Conservation (phyloP, 1,140 invertebrate species). For the Charaxes varanes region DNA sequence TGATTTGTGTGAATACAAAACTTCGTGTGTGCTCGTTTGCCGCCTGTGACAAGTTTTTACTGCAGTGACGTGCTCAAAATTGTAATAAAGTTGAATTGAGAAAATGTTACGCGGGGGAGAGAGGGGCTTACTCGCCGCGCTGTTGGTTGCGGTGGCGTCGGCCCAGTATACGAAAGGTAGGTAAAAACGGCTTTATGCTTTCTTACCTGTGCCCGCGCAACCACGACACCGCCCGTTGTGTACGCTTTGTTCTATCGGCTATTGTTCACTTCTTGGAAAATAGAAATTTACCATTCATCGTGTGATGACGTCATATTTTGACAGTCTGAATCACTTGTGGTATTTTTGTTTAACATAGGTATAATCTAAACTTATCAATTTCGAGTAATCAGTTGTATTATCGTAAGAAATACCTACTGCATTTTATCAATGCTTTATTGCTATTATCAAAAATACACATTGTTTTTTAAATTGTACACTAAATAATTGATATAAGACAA, state of each 20-base stretch:
- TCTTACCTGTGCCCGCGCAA: conserved; percentile 55
- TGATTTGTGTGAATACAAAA: conserved; percentile 60
- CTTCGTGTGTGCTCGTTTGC: conserved; percentile 49
- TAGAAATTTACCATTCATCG: conserved; percentile 24
- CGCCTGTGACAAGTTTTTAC: conserved; percentile 63
- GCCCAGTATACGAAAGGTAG: conserved; percentile 64
- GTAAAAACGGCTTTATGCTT: conserved; percentile 45
- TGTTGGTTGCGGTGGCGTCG: conserved; percentile 55
- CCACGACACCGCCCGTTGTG: conserved; percentile 22
- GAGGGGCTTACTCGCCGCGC: conserved; percentile 45
- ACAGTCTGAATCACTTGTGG: conserved; percentile 13
- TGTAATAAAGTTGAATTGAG: conserved; percentile 42
- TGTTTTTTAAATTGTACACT: too few species aligned
- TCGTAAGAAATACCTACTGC: too few species aligned
- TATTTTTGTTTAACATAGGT: conserved; percentile 6
- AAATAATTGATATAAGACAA: too few species aligned
- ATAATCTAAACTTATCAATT: too few species aligned
- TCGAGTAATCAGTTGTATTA: too few species aligned
- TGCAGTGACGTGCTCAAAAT: conserved; percentile 56
- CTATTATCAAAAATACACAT: too few species aligned
- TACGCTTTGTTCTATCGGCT: conserved; percentile 51
- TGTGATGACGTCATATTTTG: conserved; percentile 22
- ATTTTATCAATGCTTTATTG: too few species aligned
- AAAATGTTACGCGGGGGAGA: conserved; percentile 53
- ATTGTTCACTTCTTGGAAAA: conserved; percentile 41